Base-by-base conservation (phyloP, 2,797 vertebrate species). In the Phaenicophaeus curvirostris region DNA sequence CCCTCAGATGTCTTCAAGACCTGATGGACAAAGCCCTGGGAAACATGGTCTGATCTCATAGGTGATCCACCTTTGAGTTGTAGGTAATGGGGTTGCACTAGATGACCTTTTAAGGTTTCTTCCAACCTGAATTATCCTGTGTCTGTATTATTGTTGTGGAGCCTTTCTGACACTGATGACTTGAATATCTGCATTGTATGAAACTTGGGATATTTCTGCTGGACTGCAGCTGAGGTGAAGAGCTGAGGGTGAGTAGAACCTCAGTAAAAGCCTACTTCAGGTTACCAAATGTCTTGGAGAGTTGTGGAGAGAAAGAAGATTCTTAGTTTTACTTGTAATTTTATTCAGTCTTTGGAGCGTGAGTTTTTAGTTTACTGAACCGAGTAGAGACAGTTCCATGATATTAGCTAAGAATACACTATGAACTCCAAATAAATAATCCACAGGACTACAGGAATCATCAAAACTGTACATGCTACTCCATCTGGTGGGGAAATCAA, bases 401-500 rank as follows among this genome's bases (percentile, higher is more conserved):
- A 62, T 84, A 53, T 31, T 78, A 54, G 23, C 27, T 58, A 63
- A 81, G 81, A 89, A 63, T 24, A 41, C 51, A 71, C 17, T 79
- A 35, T 67, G 23, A 11, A 21, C 24, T 82, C 44, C n/a, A 55
- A 58, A 51, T 75, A 92, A 90, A 30, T 61, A 83, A 79, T 72
- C 83, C 51, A 39, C 48, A 24, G 48, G 27, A 83, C 21, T 62
- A 15, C 53, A 71, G 46, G 18, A 85, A 35, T 91, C 75, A 73
- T 83, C 79, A 91, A 96, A 95, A 90, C 86, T 93, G 87, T 94
- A 91, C 58, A 15, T 69, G 83, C 85, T 95, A 79, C 96, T 96
- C 94, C 93, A 94, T 95, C 95, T 97, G 92, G 73, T 97, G 95
- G 96, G 84, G 88, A 91, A 94, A 95, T 92, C 79, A 95, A 62